Conservation (phyloP, 2,113 vertebrate genomes). For the Eclectus roratus region DNA sequence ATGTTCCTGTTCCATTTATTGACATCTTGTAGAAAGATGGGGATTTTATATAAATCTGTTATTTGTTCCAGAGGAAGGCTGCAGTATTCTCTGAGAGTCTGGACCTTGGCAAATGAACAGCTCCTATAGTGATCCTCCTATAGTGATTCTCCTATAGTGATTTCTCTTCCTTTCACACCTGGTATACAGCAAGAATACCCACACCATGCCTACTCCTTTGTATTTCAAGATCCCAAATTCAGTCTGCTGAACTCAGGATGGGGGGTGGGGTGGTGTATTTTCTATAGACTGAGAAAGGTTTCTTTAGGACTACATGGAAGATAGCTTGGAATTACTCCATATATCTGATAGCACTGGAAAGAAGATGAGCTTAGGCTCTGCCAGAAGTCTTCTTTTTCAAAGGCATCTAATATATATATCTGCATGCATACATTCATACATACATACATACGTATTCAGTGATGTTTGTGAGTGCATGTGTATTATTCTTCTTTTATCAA, state of each 20-base stretch:
- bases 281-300: neutral
- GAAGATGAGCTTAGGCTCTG: neutral
- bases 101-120: neutral
- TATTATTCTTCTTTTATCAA: neutral
- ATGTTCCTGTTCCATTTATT: neutral
- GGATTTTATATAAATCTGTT: neutral
- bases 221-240: neutral
- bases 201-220: neutral
- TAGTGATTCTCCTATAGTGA: too few species aligned
- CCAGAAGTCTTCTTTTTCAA: neutral
- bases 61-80: neutral
- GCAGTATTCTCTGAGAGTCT: neutral
- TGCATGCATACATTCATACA: neutral
- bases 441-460: neutral
- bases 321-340: neutral
- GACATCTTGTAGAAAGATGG: neutral
- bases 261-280: accelerated
- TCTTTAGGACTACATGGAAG: neutral
- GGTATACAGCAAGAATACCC: neutral
- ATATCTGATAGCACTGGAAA: neutral
- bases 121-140: neutral
- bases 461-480: neutral
- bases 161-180: neutral
- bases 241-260: neutral
- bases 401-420: neutral